Evolutionary conservation across 2,888 invertebrate genomes (phyloP).

Genomic region (Thecophora atra): DNA sequence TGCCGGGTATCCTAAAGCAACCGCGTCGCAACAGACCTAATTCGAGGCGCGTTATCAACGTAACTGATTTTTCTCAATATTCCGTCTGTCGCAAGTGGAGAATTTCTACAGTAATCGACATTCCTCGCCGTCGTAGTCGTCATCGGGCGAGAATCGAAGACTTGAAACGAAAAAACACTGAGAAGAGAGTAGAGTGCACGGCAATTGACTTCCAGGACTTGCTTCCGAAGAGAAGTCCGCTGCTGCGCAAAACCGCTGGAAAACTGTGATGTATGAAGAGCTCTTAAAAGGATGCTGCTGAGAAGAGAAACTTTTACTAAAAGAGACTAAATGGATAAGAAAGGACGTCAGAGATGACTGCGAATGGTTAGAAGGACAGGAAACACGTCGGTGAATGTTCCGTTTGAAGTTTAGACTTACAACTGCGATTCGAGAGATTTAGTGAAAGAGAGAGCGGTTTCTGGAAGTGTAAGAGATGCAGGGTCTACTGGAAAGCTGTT

Average conservation of each 20-base stretch:
- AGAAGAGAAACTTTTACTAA: not conserved
- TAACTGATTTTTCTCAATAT: conserved; percentile 57
- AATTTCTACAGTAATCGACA: not conserved
- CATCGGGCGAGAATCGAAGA: conserved; percentile 3
- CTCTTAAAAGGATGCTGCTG: not conserved
- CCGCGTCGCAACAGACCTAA: conserved; percentile 49
- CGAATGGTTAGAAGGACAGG: not conserved
- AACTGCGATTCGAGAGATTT: not conserved
- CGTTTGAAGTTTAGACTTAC: not conserved
- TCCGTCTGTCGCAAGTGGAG: conserved; percentile 18
- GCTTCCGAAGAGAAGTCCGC: not conserved
- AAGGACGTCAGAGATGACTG: not conserved
- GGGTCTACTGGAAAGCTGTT: not conserved
- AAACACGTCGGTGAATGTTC: not conserved
- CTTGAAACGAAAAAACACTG: not conserved
- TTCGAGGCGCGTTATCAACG: conserved; percentile 61
- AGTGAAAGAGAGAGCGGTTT: not conserved
- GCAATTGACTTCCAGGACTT: not conserved
- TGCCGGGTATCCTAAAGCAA: conserved; percentile 14
- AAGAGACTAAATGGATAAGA: not conserved
- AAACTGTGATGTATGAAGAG: not conserved
- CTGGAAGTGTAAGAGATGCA: not conserved
- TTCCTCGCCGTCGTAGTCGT: not conserved
- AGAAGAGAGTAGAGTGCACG: not conserved
- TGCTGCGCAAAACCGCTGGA: not conserved